A percentile compares a stretch with the other conserved stretches of the same genome.
These are phyloP conservation scores for Gerris buenoi DNA, from an alignment of 1,140 invertebrate genomes.

Conservation along the genomic window DNA sequence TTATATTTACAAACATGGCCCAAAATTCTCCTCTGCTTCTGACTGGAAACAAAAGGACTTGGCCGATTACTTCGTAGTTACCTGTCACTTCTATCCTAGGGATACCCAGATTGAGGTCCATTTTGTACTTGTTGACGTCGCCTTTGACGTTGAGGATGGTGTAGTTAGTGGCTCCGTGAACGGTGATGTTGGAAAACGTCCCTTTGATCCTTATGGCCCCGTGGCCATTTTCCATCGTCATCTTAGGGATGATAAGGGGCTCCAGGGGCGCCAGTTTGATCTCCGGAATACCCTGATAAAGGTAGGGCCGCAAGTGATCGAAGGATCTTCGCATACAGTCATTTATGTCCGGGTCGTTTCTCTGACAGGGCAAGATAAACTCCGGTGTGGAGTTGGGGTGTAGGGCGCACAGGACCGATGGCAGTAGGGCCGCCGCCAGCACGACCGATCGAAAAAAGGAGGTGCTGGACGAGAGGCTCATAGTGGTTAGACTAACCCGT, in stretches of 20 bases:
- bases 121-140: constrained; percentile 44
- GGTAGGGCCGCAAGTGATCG: constrained; percentile 51
- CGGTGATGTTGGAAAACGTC: constrained; percentile 51
- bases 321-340: constrained; percentile 48
- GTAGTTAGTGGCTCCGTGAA: constrained; percentile 54
- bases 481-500: background rate
- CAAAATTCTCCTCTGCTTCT: constrained; percentile 59
- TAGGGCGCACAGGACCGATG: background rate
- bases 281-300: constrained; percentile 46
- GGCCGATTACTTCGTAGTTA: constrained; percentile 53
- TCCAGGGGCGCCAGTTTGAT: constrained; percentile 54
- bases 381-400: constrained; percentile 37
- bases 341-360: constrained; percentile 47
- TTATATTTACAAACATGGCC: constrained; percentile 58
- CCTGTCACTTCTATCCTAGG: constrained; percentile 55
- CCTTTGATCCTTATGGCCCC: constrained; percentile 53
- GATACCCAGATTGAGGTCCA: constrained; percentile 44
- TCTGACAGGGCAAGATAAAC: constrained; percentile 51
- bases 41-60: constrained; percentile 57
- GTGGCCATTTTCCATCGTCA: constrained; percentile 57
- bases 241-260: constrained; percentile 46
- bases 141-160: constrained; percentile 38
- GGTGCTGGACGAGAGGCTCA: background rate
- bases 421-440: background rate
- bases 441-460: background rate